These are phyloP conservation scores for Lichenostomus cassidix DNA, from an alignment of 2,113 vertebrate species.

Conservation along the genomic window DNA sequence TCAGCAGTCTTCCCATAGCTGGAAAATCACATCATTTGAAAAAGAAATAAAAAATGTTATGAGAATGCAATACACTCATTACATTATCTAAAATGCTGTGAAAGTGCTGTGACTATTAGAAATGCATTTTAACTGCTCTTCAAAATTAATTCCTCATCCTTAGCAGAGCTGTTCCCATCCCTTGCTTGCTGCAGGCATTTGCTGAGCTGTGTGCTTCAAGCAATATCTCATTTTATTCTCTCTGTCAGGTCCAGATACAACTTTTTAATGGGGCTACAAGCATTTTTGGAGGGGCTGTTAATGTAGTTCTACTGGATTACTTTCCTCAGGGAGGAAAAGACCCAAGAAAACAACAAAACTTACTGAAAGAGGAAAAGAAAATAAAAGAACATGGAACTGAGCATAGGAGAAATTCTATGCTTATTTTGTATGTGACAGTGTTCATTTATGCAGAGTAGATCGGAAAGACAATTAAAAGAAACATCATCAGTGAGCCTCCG, in stretches of 20 bases:
- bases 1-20: background rate
- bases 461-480: background rate
- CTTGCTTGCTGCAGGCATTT: background rate
- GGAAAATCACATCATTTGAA: background rate
- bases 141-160: background rate
- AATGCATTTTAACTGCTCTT: background rate
- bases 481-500: background rate
- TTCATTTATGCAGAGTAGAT: background rate
- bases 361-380: background rate
- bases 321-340: background rate
- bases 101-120: background rate
- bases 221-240: background rate
- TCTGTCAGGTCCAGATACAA: background rate
- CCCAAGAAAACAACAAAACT: rapidly evolving
- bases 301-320: background rate
- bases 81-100: background rate
- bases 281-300: background rate
- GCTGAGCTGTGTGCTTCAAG: background rate
- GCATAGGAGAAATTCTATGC: background rate
- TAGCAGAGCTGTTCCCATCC: background rate
- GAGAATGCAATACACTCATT: background rate
- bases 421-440: background rate
- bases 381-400: background rate
- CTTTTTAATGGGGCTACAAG: background rate
- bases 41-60: background rate